Percentiles rank a stretch among this genome's conserved stretches.
phyloP scores from a whole-genome alignment of 2,888 invertebrate genomes.

The Cheilosia impressa region DNA sequence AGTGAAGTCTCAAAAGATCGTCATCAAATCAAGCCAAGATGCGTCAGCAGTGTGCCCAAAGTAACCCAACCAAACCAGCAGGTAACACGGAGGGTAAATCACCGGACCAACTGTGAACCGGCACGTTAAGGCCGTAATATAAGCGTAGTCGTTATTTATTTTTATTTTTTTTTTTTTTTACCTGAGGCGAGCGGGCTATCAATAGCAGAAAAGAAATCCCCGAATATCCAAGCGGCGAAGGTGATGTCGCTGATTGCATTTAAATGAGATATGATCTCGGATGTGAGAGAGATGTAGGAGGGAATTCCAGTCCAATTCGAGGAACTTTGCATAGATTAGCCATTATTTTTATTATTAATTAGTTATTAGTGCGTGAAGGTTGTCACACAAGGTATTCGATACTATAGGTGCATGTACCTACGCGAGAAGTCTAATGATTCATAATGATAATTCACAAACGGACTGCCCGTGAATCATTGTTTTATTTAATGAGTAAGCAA shows the following conservation, averaged over 20 bases:
- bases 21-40: slow-evolving; percentile 14
- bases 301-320: slow-evolving; percentile 33
- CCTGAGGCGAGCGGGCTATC: slow-evolving; percentile 37
- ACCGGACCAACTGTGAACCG: slow-evolving; percentile 23
- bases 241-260: slow-evolving; percentile 76
- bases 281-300: slow-evolving; percentile 23
- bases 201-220: slow-evolving; percentile 53
- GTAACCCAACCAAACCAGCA: slow-evolving; percentile 46
- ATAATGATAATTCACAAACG: slow-evolving; percentile 9
- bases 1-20: slow-evolving; percentile 9
- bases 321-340: slow-evolving; percentile 30
- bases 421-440: slow-evolving; percentile 24
- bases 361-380: slow-evolving; percentile 24
- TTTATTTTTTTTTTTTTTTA: slow-evolving; percentile 9
- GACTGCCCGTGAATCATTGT: slow-evolving; percentile 40
- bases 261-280: slow-evolving; percentile 72
- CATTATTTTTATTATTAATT: slow-evolving; percentile 24
- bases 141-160: neutral
- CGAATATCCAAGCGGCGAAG: slow-evolving; percentile 35
- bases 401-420: neutral
- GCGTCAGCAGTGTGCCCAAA: slow-evolving; percentile 46
- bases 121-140: slow-evolving; percentile 13
- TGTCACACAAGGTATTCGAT: slow-evolving; percentile 1
- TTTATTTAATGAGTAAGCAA: slow-evolving; percentile 40
- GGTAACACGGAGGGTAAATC: slow-evolving; percentile 47